These are phyloP conservation scores for Drosophila testacea DNA, from an alignment of 2,888 invertebrate species.

Conservation along the genomic window DNA sequence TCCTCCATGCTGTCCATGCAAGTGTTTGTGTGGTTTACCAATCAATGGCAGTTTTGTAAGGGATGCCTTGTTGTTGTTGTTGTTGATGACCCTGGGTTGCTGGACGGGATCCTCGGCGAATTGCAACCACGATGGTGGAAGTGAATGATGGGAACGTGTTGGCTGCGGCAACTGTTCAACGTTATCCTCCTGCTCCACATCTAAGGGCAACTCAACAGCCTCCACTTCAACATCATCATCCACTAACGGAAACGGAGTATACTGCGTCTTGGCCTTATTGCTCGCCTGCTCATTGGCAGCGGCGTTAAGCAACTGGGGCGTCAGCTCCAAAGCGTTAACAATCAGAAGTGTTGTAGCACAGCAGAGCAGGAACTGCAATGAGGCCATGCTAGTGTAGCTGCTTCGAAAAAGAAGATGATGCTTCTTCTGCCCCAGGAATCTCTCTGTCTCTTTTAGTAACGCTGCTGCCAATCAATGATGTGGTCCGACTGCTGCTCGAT, in stretches of 20 bases:
- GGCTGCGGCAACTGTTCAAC: constrained; percentile 34
- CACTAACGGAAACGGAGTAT: constrained; percentile 62
- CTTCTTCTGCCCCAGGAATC: not conserved
- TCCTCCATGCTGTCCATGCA: constrained; percentile 28
- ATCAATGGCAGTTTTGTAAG: constrained; percentile 57
- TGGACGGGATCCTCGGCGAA: constrained; percentile 66
- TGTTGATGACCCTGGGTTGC: constrained; percentile 39
- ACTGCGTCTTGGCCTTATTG: constrained; percentile 67
- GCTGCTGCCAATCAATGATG: constrained; percentile 18
- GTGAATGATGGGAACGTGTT: constrained; percentile 48
- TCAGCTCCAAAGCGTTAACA: constrained; percentile 68
- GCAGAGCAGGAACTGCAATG: constrained; percentile 65
- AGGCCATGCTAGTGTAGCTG: constrained; percentile 66
- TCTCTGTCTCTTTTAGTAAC: too few species aligned
- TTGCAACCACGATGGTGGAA: constrained; percentile 71
- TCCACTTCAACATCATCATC: constrained; percentile 62
- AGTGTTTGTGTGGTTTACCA: constrained; percentile 55
- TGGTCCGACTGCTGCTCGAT: constrained; percentile 26
- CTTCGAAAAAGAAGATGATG: constrained; percentile 2
- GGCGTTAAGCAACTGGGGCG: constrained; percentile 64
- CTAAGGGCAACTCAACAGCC: constrained; percentile 69
- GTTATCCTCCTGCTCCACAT: constrained; percentile 55
- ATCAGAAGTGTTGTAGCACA: constrained; percentile 63
- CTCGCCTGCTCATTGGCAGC: constrained; percentile 52
- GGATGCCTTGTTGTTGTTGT: constrained; percentile 37